These are phyloP conservation scores for Clarias gariepinus DNA, from an alignment of 2,113 vertebrate genomes.

Conservation along the genomic window DNA sequence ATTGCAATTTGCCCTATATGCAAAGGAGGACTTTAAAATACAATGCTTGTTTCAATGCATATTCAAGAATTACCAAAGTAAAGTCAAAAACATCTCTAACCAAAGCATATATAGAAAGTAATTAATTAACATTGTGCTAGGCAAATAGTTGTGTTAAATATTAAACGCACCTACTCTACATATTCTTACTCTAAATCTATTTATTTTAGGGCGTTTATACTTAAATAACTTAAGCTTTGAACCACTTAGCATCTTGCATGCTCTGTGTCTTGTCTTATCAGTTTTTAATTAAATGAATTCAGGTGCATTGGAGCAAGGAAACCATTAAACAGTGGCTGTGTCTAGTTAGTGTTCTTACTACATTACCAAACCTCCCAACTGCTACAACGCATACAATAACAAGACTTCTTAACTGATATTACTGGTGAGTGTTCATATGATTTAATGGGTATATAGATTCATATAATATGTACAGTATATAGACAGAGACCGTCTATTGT, in stretches of 20 bases:
- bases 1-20: neutral
- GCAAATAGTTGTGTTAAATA: neutral
- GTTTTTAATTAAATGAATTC: conserved; percentile 7
- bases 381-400: neutral
- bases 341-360: conserved; percentile 14
- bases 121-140: neutral
- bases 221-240: neutral
- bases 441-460: neutral
- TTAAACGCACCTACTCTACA: neutral
- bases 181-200: neutral
- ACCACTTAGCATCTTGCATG: neutral
- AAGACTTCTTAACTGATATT: conserved; percentile 1
- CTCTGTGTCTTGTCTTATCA: neutral
- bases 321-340: neutral
- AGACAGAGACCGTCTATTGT: neutral
- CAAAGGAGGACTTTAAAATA: neutral
- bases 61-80: neutral
- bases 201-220: neutral
- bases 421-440: neutral
- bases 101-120: neutral
- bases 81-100: neutral
- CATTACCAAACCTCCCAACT: neutral
- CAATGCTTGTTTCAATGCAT: neutral
- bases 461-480: neutral
- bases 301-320: conserved; percentile 6